Evolutionary conservation across 2,888 invertebrate genomes (phyloP).

Genomic region (Noctua comes): DNA sequence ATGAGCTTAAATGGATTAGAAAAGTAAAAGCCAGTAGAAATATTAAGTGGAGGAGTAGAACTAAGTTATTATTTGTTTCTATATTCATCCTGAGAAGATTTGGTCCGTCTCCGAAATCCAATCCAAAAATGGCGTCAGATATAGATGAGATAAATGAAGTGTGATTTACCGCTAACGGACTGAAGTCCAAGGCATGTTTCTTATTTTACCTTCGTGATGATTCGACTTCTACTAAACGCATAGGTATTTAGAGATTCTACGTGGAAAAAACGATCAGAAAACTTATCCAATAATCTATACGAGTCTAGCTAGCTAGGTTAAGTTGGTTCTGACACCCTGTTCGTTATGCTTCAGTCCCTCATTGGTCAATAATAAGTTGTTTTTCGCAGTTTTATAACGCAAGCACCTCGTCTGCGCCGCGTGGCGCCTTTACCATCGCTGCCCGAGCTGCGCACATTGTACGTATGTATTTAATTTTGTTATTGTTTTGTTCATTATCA

Average conservation of each 20-base stretch:
- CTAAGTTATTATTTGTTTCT: not conserved
- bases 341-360: not conserved
- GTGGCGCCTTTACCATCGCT: conserved; percentile 89
- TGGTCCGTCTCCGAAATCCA: no score
- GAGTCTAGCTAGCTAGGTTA: not conserved
- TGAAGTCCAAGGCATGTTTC: not conserved
- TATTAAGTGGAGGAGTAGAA: not conserved
- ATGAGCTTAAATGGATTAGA: not conserved
- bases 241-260: not conserved
- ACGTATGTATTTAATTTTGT: conserved; percentile 86
- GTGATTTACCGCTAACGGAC: not conserved
- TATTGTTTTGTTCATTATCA: conserved; percentile 55
- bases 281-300: not conserved
- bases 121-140: no score
- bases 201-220: not conserved
- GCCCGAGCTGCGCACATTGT: conserved; percentile 91
- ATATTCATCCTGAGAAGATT: not conserved
- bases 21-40: not conserved
- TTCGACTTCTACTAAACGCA: not conserved
- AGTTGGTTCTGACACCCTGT: not conserved
- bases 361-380: not conserved
- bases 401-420: conserved; percentile 91
- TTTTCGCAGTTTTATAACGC: conserved; percentile 91
- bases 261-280: not conserved
- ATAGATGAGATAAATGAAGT: no score